These are phyloP conservation scores for Rutilus rutilus DNA, from an alignment of 2,113 vertebrate genomes.

Conservation along the genomic window DNA sequence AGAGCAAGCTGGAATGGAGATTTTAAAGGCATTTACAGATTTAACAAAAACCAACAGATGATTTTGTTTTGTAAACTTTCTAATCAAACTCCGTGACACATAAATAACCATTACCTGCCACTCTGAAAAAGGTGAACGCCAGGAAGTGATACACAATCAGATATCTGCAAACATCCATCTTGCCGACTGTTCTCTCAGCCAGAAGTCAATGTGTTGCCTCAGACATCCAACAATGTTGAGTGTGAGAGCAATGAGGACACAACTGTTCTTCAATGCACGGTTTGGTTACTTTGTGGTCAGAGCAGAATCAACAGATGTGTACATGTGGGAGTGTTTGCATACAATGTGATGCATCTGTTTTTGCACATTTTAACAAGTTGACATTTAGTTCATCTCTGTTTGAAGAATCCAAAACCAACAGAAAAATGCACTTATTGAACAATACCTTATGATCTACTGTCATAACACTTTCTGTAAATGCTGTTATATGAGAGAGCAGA, in stretches of 20 bases:
- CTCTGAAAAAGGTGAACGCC: neutral
- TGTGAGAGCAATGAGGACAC: neutral
- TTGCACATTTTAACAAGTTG: neutral
- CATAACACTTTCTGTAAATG: neutral
- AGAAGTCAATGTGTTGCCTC: neutral
- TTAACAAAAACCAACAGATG: neutral
- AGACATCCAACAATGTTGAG: neutral
- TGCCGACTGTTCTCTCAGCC: neutral
- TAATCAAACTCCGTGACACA: neutral
- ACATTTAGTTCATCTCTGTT: neutral
- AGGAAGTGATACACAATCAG: neutral
- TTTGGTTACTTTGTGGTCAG: slow-evolving; percentile 13
- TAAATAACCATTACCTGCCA: slow-evolving; percentile 39
- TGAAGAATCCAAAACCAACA: neutral
- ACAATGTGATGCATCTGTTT: slow-evolving; percentile 9
- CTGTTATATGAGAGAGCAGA: neutral
- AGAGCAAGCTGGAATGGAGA: slow-evolving; percentile 27
- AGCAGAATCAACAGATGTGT: neutral
- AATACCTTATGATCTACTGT: neutral
- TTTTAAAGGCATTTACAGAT: slow-evolving; percentile 2
- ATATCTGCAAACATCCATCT: neutral
- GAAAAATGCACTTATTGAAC: neutral
- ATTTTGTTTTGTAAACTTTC: neutral
- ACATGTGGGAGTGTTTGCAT: neutral
- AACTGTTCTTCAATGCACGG: neutral